phyloP scores from a whole-genome alignment of 2,113 vertebrate species.

The Pangasianodon hypophthalmus region DNA sequence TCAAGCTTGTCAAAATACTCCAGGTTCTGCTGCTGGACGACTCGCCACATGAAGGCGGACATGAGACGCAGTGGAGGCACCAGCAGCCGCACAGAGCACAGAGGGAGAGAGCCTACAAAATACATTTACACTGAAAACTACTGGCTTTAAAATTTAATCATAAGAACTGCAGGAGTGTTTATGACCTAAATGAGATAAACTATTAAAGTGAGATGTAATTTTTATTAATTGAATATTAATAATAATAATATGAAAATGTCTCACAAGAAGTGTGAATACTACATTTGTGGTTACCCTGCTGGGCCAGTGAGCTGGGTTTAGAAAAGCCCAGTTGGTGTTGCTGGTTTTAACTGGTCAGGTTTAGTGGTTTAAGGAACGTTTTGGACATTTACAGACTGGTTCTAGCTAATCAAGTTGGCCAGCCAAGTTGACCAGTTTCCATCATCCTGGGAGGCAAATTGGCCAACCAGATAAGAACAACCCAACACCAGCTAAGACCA shows the following conservation, averaged over 20 bases:
- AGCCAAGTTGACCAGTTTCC: not conserved
- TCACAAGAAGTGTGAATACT: not conserved
- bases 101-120: conserved; percentile 63
- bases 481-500: not conserved
- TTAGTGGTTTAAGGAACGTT: not conserved
- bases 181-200: not conserved
- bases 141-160: not conserved
- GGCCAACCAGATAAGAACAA: not conserved
- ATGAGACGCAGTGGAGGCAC: conserved; percentile 76
- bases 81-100: conserved; percentile 71
- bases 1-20: conserved; percentile 78
- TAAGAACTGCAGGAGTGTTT: not conserved
- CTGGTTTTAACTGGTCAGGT: not conserved
- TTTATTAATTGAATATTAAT: not conserved
- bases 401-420: not conserved
- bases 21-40: conserved; percentile 68
- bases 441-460: not conserved
- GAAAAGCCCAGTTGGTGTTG: not conserved
- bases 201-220: not conserved
- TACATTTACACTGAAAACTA: not conserved
- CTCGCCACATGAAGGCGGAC: conserved; percentile 79
- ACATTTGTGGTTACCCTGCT: not conserved
- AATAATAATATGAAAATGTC: not conserved
- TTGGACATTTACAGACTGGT: not conserved
- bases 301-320: not conserved